Evolutionary conservation across 2,797 vertebrate genomes (phyloP), one percentile per base, ranked within the genome.

Genomic region (Brachyrhaphis roseni): DNA sequence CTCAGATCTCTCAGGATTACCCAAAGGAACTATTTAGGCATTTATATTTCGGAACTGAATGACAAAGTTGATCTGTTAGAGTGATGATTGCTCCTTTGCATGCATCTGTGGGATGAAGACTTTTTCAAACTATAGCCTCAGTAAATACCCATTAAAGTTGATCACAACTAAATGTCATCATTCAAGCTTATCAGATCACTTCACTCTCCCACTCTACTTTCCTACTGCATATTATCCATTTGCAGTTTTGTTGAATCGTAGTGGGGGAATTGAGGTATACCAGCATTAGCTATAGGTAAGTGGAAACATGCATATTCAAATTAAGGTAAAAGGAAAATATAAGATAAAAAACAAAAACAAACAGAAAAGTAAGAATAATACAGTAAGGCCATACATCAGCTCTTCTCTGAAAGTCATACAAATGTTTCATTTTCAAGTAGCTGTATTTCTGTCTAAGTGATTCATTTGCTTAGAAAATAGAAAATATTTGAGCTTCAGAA

Each of bases 401-500:
- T 85, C 70, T 78, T 71, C 85, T 86, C 81, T 83, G 79, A 86
- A 85, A 86, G 78, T 80, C 53, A 28, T 43, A 41, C n/a, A 18
- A 36, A 36, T 34, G 2, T 36, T 34, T 64, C 31, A 64, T 39
- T 66, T 39, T 16, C 64, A 43, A 41, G 36, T 26, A 39, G 8
- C 10, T 68, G 36, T 26, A 68, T 82, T 57, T 76, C 23, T 45
- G 11, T 66, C 26, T 34, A 78, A 59, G 43, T 77, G 57, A 75
- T 81, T 82, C 75, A 57, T 85, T 43, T 51, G 74, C 8, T 57
- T 31, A 45, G 26, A 83, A 62, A 81, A 66, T 43, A 57, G 72
- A 79, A 74, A 71, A 15, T 84, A 55, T 76, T 85, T 76, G 90
- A 89, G 76, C 74, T 86, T 84, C 82, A 12, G 23, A 70, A 80